Conservation (phyloP, 1,140 invertebrate genomes). For the Drosophila carrolli region DNA sequence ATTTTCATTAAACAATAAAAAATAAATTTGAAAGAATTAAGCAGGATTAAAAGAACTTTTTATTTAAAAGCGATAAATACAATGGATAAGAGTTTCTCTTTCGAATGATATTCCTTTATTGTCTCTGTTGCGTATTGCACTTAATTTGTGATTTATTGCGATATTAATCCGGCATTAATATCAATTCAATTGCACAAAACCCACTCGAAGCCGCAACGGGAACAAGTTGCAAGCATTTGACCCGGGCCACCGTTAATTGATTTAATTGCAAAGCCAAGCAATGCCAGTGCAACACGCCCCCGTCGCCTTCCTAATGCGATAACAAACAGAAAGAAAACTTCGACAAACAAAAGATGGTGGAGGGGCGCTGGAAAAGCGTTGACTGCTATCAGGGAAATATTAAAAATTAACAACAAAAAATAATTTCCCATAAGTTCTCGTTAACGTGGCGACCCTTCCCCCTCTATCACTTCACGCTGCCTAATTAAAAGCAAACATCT, state of each 20-base stretch:
- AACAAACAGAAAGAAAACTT: conserved; percentile 60
- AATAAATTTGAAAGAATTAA: background rate
- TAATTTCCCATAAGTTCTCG: conserved; percentile 83
- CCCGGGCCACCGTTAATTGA: conserved; percentile 63
- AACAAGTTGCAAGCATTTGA: conserved; percentile 55
- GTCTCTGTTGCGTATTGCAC: conserved; percentile 6
- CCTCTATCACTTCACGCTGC: conserved; percentile 68
- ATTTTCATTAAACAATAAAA: no score
- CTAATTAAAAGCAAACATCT: conserved; percentile 79
- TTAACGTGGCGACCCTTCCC: conserved; percentile 47
- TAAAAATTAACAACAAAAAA: conserved; percentile 82
- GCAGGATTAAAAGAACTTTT: background rate
- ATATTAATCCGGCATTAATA: conserved; percentile 68
- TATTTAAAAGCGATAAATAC: conserved; percentile 5
- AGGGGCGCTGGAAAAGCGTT: conserved; percentile 12
- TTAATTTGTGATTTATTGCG: conserved; percentile 76
- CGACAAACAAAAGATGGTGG: conserved; percentile 49
- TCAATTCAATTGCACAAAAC: conserved; percentile 64
- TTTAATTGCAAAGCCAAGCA: conserved; percentile 70
- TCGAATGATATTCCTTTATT: background rate
- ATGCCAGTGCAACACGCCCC: conserved; percentile 25
- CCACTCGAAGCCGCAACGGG: conserved; percentile 35
- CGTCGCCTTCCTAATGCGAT: conserved; percentile 53
- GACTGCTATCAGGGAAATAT: conserved; percentile 63
- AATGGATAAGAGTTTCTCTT: background rate